A percentile compares a stretch with the other conserved stretches of the same genome.
phyloP scores from a whole-genome alignment of 2,113 vertebrate genomes.

The Crotophaga sulcirostris region DNA sequence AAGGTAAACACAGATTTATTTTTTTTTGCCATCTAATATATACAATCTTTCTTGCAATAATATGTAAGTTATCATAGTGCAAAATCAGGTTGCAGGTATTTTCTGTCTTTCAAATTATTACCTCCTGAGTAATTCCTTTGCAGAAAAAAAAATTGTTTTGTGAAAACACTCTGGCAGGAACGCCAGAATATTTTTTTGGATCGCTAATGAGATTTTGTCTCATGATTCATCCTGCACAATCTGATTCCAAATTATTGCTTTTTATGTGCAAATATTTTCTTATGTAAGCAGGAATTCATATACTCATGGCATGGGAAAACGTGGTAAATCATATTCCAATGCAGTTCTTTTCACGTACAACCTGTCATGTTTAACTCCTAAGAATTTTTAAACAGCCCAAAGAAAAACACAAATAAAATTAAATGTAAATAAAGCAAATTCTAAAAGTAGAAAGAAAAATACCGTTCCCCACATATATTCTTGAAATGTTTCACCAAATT shows the following conservation, averaged over 20 bases:
- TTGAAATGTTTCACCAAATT: not conserved
- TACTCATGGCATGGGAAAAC: slow-evolving; percentile 40
- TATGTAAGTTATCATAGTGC: not conserved
- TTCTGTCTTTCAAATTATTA: not conserved
- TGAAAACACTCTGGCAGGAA: slow-evolving; percentile 54
- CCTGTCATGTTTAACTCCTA: slow-evolving; percentile 37
- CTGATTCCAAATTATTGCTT: slow-evolving; percentile 57
- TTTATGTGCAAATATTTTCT: slow-evolving; percentile 66
- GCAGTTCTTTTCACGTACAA: slow-evolving; percentile 16
- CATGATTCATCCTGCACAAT: slow-evolving; percentile 52
- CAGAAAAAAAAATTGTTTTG: slow-evolving; percentile 41
- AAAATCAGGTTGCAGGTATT: not conserved
- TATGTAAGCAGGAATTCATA: slow-evolving; percentile 62
- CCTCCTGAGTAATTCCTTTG: slow-evolving; percentile 33
- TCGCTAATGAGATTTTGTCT: slow-evolving; percentile 42
- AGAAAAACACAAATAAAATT: slow-evolving; percentile 51
- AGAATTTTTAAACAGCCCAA: slow-evolving; percentile 40
- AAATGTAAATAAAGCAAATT: slow-evolving; percentile 36
- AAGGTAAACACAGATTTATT: not conserved
- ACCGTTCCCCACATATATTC: not conserved
- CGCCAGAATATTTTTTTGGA: slow-evolving; percentile 34
- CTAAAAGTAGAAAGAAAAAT: slow-evolving; percentile 44
- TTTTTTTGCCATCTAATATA: not conserved
- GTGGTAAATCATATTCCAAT: slow-evolving; percentile 48
- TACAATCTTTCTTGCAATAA: not conserved